Evolutionary conservation across 1,140 invertebrate genomes (phyloP).

Genomic region (Orchestia grillus): DNA sequence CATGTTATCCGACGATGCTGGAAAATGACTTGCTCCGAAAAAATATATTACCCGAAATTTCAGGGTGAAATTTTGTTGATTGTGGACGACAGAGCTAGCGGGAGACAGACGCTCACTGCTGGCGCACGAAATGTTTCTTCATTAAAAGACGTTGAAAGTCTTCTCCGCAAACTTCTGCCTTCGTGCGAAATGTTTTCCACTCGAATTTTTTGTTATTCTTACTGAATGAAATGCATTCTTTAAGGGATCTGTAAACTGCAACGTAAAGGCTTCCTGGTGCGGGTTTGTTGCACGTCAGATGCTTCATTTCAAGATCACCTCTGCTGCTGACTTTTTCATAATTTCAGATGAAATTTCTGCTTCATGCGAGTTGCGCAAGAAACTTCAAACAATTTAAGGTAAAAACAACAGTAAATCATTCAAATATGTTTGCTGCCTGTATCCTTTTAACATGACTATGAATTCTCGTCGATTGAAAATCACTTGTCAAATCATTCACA

Average conservation of each 20-base stretch:
- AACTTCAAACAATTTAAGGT: no score
- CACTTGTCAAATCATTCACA: no score
- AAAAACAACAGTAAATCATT: no score
- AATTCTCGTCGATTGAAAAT: no score
- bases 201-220: neutral
- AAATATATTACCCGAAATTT: neutral
- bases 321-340: no score
- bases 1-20: constrained; percentile 46
- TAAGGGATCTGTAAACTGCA: neutral
- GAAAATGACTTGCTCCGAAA: constrained; percentile 43
- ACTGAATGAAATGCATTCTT: neutral
- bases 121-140: neutral
- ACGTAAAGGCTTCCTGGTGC: neutral
- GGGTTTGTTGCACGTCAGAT: no score
- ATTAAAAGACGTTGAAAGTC: neutral
- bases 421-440: no score
- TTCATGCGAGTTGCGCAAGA: no score
- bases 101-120: neutral
- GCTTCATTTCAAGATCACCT: no score
- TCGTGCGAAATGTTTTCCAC: neutral
- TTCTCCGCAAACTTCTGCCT: neutral
- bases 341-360: no score
- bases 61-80: constrained; percentile 37
- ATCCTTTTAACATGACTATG: no score
- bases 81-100: neutral